Percentiles rank a stretch among this genome's conserved stretches.
Evolutionary conservation across 2,113 vertebrate species (phyloP).

Genomic region (Sylvilagus bachmani): DNA sequence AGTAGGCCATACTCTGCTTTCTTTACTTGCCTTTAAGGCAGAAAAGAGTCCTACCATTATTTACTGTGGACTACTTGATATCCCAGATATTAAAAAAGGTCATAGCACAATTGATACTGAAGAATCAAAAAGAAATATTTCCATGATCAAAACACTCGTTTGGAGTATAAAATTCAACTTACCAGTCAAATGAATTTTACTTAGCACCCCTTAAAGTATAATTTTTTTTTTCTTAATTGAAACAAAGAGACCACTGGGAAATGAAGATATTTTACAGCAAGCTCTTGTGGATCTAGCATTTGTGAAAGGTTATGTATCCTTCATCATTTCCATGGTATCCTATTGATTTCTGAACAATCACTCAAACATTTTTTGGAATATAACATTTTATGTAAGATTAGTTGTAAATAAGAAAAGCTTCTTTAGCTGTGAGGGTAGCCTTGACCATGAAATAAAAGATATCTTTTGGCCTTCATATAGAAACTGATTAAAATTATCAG

Average conservation of each 20-base stretch:
- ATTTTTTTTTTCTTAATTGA: constrained; percentile 2
- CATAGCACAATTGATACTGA: constrained; percentile 15
- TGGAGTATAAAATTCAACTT: background rate
- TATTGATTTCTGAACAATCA: background rate
- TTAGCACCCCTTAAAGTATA: constrained; percentile 17
- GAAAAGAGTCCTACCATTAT: background rate
- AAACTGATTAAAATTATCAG: background rate
- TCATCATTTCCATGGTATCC: background rate
- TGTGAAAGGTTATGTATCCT: background rate
- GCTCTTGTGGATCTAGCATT: background rate
- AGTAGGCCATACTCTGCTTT: background rate
- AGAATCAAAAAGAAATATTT: constrained; percentile 19
- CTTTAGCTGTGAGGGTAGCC: background rate
- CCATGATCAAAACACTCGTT: background rate
- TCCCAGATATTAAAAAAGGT: constrained; percentile 1
- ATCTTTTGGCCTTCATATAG: background rate
- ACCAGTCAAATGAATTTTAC: background rate
- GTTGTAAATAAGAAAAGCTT: background rate
- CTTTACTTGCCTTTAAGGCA: background rate
- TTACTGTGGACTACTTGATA: background rate
- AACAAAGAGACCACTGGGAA: constrained; percentile 32
- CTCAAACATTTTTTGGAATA: constrained; percentile 29
- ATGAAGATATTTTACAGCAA: background rate
- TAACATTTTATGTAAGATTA: background rate
- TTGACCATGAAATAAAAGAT: constrained; percentile 1